phyloP scores from a whole-genome alignment of 37 sponge, comb jelly and placozoan genomes.

The Beroe forskalii region DNA sequence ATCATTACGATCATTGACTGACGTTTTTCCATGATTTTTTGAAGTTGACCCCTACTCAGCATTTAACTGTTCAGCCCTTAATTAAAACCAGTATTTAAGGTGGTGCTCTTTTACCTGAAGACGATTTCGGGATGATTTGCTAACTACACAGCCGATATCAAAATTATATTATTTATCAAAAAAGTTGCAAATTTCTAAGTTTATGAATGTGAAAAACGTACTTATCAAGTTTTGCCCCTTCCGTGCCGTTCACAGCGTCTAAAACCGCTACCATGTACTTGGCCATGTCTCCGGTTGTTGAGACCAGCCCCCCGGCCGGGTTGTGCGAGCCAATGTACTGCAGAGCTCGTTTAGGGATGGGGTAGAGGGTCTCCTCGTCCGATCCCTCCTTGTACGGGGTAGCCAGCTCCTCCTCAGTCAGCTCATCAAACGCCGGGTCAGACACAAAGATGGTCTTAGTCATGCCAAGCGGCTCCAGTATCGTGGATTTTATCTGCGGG shows the following conservation, averaged over 20 bases:
- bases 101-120: too few relatives aligned
- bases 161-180: too few relatives aligned
- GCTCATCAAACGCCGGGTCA: not conserved
- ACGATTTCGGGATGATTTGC: too few relatives aligned
- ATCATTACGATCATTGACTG: too few relatives aligned
- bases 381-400: constrained; percentile 9
- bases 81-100: too few relatives aligned
- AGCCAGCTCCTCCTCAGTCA: not conserved
- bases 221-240: not conserved
- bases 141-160: too few relatives aligned
- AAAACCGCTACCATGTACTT: constrained; percentile 4
- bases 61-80: too few relatives aligned
- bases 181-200: too few relatives aligned
- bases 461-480: constrained; percentile 3
- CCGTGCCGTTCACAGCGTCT: not conserved
- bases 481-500: not conserved
- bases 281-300: constrained; percentile 28
- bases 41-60: too few relatives aligned
- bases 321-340: constrained; percentile 22
- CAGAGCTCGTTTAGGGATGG: constrained; percentile 6
- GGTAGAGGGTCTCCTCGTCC: not conserved
- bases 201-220: too few relatives aligned
- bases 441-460: not conserved
- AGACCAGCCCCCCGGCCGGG: constrained; percentile 14
- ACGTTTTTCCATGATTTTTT: too few relatives aligned